These are phyloP conservation scores for Rachycentron canadum DNA, from an alignment of 2,797 vertebrate genomes.

Conservation along the genomic window DNA sequence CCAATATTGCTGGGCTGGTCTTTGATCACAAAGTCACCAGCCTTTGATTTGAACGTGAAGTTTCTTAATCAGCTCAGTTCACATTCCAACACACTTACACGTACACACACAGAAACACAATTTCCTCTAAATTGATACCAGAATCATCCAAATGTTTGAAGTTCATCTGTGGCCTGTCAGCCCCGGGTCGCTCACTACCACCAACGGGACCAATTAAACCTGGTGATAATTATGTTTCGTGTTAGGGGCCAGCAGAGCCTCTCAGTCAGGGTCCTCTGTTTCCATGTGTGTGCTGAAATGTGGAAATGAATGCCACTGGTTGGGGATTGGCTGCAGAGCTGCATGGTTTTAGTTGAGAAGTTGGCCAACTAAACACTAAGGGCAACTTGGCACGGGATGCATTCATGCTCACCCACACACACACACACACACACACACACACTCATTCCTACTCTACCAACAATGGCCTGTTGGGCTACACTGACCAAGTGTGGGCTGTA, in stretches of 20 bases:
- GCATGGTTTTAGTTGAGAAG: constrained; percentile 25
- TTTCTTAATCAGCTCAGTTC: constrained; percentile 42
- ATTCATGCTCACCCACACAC: constrained; percentile 4
- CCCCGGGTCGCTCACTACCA: constrained; percentile 14
- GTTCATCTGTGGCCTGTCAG: constrained; percentile 41
- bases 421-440: not conserved
- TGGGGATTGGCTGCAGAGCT: constrained; percentile 34
- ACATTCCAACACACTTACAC: constrained; percentile 46
- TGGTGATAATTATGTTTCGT: constrained; percentile 49
- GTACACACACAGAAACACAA: constrained; percentile 20
- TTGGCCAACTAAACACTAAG: constrained; percentile 12
- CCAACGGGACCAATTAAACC: constrained; percentile 50
- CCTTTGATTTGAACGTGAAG: constrained; percentile 36
- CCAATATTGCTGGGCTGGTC: constrained; percentile 3
- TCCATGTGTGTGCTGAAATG: constrained; percentile 10
- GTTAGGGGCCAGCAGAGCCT: constrained; percentile 22
- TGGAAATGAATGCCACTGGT: constrained; percentile 25
- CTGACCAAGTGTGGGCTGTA: not conserved
- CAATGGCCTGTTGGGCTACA: not conserved
- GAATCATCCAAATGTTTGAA: constrained; percentile 62
- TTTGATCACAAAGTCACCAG: constrained; percentile 39
- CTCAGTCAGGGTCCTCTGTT: constrained; percentile 15
- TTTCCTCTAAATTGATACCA: constrained; percentile 61
- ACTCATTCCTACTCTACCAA: not conserved
- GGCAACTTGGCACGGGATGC: constrained; percentile 12